A percentile compares a stretch with the other conserved stretches of the same genome.
phyloP scores from a whole-genome alignment of 2,888 invertebrate genomes.

The Hyppa rectilinea region DNA sequence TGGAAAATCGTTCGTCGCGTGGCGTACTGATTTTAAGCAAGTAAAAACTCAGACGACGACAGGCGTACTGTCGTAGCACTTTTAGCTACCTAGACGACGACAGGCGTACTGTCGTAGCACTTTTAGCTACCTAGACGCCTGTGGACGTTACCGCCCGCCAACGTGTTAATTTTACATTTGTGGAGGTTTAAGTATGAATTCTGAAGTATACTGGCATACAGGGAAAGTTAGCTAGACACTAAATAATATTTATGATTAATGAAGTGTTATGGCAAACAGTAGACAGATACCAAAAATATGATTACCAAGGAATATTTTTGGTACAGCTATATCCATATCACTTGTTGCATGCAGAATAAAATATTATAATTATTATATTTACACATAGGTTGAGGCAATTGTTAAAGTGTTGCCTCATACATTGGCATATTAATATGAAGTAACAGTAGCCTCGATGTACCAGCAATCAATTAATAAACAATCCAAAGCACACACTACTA shows the following conservation, averaged over 20 bases:
- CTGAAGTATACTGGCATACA: not conserved
- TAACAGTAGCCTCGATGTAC: conserved; percentile 44
- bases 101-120: no score
- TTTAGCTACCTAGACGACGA: no score
- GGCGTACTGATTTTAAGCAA: no score
- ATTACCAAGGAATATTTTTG: not conserved
- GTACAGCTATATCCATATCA: not conserved
- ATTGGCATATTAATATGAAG: conserved; percentile 43
- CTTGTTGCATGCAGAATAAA: conserved; percentile 12
- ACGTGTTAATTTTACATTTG: conserved; percentile 6
- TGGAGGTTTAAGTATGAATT: not conserved
- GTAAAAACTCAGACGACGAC: no score
- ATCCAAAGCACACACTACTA: conserved; percentile 65
- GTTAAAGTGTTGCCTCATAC: conserved; percentile 28
- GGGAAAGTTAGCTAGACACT: not conserved
- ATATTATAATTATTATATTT: no score
- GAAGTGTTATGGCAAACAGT: not conserved
- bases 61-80: no score
- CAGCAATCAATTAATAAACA: conserved; percentile 64
- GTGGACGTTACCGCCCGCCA: no score
- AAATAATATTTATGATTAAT: not conserved
- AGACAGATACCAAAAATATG: not conserved
- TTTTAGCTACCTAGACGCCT: no score
- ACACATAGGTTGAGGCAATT: conserved; percentile 12
- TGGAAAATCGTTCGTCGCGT: no score